Percentiles rank a stretch among this genome's conserved stretches.
These are phyloP conservation scores for Heptranchias perlo DNA, from an alignment of 2,113 vertebrate species.

Conservation along the genomic window DNA sequence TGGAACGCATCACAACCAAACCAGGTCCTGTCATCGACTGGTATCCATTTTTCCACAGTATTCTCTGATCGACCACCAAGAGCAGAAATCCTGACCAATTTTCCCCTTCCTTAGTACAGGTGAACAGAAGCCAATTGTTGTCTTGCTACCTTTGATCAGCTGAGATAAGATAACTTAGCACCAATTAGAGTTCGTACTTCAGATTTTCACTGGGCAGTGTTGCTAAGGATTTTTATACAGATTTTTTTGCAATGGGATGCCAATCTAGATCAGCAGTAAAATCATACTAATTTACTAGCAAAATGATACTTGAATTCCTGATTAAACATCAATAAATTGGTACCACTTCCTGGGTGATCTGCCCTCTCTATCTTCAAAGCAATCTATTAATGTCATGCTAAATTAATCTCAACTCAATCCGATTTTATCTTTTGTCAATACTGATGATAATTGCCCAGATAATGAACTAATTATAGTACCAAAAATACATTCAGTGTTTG, in stretches of 20 bases:
- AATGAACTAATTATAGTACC: not conserved
- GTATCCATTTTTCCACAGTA: too few species aligned
- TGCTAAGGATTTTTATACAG: not conserved
- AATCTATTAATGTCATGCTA: not conserved
- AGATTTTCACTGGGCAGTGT: not conserved
- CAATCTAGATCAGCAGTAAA: not conserved
- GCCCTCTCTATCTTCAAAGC: slow-evolving; percentile 13
- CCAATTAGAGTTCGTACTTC: not conserved
- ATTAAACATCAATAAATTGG: not conserved
- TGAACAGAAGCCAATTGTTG: too few species aligned
- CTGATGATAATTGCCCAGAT: slow-evolving; percentile 21
- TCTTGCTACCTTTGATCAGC: not conserved
- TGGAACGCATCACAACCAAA: too few species aligned
- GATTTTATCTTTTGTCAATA: slow-evolving; percentile 19
- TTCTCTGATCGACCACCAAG: too few species aligned
- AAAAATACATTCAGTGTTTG: not conserved
- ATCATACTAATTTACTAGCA: not conserved
- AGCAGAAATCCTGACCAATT: too few species aligned
- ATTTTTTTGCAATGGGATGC: not conserved
- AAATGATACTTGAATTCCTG: not conserved
- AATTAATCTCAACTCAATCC: not conserved
- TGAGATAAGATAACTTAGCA: not conserved
- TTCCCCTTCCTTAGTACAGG: too few species aligned
- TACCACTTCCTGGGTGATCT: not conserved
- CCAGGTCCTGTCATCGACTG: too few species aligned